These are phyloP conservation scores for Hypotaenidia okinawae DNA, from an alignment of 2,797 vertebrate genomes.

Conservation along the genomic window DNA sequence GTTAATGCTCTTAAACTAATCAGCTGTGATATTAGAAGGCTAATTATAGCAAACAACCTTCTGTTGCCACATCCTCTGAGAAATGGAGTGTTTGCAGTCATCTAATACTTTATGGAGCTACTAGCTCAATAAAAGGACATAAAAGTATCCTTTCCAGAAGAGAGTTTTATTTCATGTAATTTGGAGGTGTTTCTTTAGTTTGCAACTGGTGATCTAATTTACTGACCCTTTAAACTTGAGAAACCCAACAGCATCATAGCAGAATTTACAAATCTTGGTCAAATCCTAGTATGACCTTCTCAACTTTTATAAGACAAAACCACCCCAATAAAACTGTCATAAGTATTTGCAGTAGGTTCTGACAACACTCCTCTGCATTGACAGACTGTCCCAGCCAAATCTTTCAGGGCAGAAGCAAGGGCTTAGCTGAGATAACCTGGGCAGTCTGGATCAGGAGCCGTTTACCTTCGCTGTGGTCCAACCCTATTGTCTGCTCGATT, in stretches of 20 bases:
- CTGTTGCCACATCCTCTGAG: neutral
- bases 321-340: neutral
- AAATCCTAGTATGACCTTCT: neutral
- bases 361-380: neutral
- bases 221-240: neutral
- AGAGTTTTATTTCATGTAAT: neutral
- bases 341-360: neutral
- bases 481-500: conserved; percentile 88
- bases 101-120: neutral
- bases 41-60: neutral
- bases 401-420: neutral
- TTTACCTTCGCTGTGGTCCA: conserved; percentile 95
- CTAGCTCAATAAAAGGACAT: neutral
- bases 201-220: neutral
- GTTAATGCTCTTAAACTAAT: neutral
- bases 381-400: neutral
- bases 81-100: neutral
- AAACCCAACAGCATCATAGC: neutral
- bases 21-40: neutral
- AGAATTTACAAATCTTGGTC: neutral
- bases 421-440: fast-evolving
- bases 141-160: neutral
- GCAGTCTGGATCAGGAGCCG: neutral
- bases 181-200: neutral
- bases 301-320: neutral